phyloP scores from a whole-genome alignment of 1,140 invertebrate genomes.

The Rhagoletis pomonella region DNA sequence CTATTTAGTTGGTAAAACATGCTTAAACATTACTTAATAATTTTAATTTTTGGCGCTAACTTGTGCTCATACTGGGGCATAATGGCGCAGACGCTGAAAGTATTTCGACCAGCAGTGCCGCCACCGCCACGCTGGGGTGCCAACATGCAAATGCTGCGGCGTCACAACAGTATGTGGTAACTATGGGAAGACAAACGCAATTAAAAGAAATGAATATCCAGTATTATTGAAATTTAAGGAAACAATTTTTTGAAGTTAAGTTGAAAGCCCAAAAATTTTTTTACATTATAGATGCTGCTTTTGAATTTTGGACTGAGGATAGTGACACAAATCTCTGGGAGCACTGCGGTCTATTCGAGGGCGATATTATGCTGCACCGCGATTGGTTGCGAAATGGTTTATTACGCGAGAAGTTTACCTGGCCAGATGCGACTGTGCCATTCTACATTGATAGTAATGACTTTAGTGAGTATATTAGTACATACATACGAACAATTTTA shows the following conservation, averaged over 20 bases:
- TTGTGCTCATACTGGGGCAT: background rate
- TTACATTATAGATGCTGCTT: constrained; percentile 75
- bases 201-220: background rate
- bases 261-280: no score
- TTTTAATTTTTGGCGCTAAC: background rate
- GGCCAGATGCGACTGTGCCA: constrained; percentile 80
- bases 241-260: background rate
- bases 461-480: constrained; percentile 77
- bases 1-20: background rate
- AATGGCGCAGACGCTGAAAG: background rate
- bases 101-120: constrained; percentile 59
- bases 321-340: constrained; percentile 80
- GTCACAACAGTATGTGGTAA: constrained; percentile 67
- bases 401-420: constrained; percentile 77
- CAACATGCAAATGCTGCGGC: constrained; percentile 70
- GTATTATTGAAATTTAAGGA: background rate
- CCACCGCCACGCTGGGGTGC: constrained; percentile 68
- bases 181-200: constrained; percentile 43
- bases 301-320: constrained; percentile 78
- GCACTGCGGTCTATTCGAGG: constrained; percentile 77
- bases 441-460: constrained; percentile 79
- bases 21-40: constrained; percentile 50
- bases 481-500: no score
- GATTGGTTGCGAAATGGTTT: constrained; percentile 77
- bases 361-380: constrained; percentile 77